Base-by-base conservation (phyloP, 1,140 invertebrate species). In the Cydia amplana region DNA sequence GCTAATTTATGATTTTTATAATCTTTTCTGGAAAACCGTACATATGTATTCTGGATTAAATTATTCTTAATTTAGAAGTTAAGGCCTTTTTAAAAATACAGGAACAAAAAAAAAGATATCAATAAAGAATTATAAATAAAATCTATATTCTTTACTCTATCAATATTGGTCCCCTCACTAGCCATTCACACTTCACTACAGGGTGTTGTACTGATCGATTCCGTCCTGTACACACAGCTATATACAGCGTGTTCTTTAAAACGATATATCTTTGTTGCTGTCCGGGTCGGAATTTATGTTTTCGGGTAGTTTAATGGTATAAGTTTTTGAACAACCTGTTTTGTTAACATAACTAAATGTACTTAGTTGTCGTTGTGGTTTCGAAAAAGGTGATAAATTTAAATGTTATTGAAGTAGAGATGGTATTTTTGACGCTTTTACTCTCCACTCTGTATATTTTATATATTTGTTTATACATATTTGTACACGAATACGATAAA, bases 161-260 rank as follows among this genome's bases (percentile, higher is more conserved):
- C 16, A 18, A 51, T n/a, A 51, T 1, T 12, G 10, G 36, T 70
- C 65, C 12, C 65, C 7, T 43, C 65, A 0, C 65, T 70, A 70
- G n/a, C 65, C 65, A 70, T 70, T 36, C 65, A 70, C 14, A 36
- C 65, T 40, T 43, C 65, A 40, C 65, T 36, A 70, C 65, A 70
- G 65, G 65, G 65, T 70, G 65, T 70, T 70, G 64, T 67, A 40
- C 65, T 40, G 65, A 70, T 70, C 65, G 65, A 36, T 70, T 70
- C 28, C 64, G 64, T 70, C 32, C 32, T 70, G 32, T 70, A 70
- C 32, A 20, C 32, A 40, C 28, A 32, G n/a, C 25, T 51, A 51
- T 14, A 60, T 32, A 67, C 28, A 67, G 64, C 9, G 32, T 70
- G 32, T 70, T 70, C 65, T 70, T 70, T 18, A 36, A 70, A 70